phyloP scores from a whole-genome alignment of 2,888 invertebrate species.

The Hofmannophila pseudospretella region DNA sequence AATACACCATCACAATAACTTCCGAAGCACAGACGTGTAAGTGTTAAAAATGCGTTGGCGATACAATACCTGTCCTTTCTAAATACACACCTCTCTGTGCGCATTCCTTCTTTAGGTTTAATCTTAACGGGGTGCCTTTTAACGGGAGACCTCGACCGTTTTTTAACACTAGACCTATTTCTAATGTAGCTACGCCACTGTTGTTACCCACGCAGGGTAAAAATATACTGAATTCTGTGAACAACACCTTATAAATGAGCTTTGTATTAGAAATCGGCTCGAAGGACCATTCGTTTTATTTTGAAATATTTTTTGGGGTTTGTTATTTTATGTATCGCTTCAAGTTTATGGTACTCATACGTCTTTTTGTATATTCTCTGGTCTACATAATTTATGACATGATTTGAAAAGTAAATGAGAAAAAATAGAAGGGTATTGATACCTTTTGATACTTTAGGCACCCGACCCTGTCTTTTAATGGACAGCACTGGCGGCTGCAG shows the following conservation, averaged over 20 bases:
- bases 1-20: constrained; percentile 25
- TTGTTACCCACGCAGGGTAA: constrained; percentile 92
- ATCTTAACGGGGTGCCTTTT: constrained; percentile 91
- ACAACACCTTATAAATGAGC: constrained; percentile 26
- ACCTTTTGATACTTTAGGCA: constrained; percentile 91
- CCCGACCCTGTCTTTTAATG: constrained; percentile 89
- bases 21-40: constrained; percentile 53
- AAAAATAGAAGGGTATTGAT: too few relatives aligned
- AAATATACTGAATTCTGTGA: constrained; percentile 90
- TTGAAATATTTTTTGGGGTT: too few relatives aligned
- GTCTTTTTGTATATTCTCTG: too few relatives aligned
- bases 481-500: constrained; percentile 92
- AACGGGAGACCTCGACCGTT: constrained; percentile 87
- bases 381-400: too few relatives aligned
- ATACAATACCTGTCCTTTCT: constrained; percentile 79
- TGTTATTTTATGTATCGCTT: too few relatives aligned
- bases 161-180: constrained; percentile 90
- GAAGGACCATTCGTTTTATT: too few relatives aligned
- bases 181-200: constrained; percentile 92
- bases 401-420: too few relatives aligned
- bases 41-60: constrained; percentile 79
- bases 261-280: not conserved
- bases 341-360: too few relatives aligned
- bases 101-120: constrained; percentile 95
- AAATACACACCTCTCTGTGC: constrained; percentile 92